Percentiles rank a stretch among this genome's conserved stretches.
These are phyloP conservation scores for Liodrosophila aerea DNA, from an alignment of 2,888 invertebrate species.

Conservation along the genomic window DNA sequence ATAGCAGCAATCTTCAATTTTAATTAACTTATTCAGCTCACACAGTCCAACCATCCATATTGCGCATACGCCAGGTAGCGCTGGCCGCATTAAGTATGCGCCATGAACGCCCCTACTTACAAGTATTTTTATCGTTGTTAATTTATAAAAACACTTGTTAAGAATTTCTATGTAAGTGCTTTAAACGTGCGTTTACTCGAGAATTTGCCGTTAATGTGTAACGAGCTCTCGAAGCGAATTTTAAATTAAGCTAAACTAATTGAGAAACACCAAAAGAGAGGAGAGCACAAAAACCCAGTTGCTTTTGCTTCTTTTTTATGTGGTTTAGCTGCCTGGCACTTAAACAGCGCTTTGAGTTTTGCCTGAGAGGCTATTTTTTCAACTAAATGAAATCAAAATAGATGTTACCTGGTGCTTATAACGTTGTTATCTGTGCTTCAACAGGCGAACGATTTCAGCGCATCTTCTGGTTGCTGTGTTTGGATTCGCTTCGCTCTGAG, in stretches of 20 bases:
- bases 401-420: conserved; percentile 45
- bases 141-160: conserved; percentile 53
- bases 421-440: conserved; percentile 27
- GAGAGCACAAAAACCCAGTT: conserved; percentile 28
- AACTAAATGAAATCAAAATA: conserved; percentile 76
- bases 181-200: conserved; percentile 48
- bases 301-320: no score
- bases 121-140: conserved; percentile 34
- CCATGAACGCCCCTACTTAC: background rate
- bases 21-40: background rate
- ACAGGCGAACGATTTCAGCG: conserved; percentile 10
- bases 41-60: background rate
- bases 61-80: background rate
- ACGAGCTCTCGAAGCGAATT: conserved; percentile 66
- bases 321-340: conserved; percentile 6
- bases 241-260: conserved; percentile 76
- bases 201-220: conserved; percentile 60
- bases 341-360: conserved; percentile 22
- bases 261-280: conserved; percentile 33
- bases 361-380: conserved; percentile 66
- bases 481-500: no score
- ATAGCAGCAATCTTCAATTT: background rate
- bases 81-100: conserved; percentile 16
- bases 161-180: conserved; percentile 27
- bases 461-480: conserved; percentile 7